phyloP scores from a whole-genome alignment of 2,888 invertebrate species.

The Hydriomena furcata region DNA sequence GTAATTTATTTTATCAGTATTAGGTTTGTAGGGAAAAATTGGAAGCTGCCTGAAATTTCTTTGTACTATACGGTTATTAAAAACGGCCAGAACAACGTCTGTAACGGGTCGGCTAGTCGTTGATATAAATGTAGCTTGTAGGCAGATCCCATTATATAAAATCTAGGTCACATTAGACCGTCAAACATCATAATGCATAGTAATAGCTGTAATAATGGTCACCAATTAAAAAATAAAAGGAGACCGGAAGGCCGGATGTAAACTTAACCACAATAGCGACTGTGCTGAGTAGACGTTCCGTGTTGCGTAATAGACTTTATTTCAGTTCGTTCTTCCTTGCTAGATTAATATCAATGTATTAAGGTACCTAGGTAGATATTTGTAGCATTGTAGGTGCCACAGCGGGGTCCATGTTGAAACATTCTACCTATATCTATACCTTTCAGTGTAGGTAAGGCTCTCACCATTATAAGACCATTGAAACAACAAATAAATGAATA shows the following conservation, averaged over 20 bases:
- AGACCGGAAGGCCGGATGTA: slow-evolving; percentile 48
- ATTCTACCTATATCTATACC: too few relatives aligned
- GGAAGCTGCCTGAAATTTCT: too few relatives aligned
- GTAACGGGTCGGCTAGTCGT: too few relatives aligned
- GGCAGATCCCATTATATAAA: neutral
- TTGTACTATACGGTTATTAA: too few relatives aligned
- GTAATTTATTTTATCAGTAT: too few relatives aligned
- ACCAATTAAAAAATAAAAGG: slow-evolving; percentile 42
- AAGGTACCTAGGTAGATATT: slow-evolving; percentile 23
- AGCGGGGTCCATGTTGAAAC: too few relatives aligned
- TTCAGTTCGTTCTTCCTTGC: slow-evolving; percentile 44
- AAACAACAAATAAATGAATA: too few relatives aligned
- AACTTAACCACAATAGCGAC: slow-evolving; percentile 45
- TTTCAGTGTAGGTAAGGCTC: too few relatives aligned
- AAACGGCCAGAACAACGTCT: too few relatives aligned
- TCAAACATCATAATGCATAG: neutral
- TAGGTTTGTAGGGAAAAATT: too few relatives aligned
- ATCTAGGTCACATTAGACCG: slow-evolving; percentile 23
- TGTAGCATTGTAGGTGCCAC: slow-evolving; percentile 1
- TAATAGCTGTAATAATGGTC: slow-evolving; percentile 12
- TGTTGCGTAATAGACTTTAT: slow-evolving; percentile 38
- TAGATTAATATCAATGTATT: slow-evolving; percentile 42
- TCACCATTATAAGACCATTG: too few relatives aligned
- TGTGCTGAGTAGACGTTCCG: slow-evolving; percentile 31
- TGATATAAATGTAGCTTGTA: too few relatives aligned